Evolutionary conservation across 1,140 invertebrate genomes (phyloP).

Genomic region (Gonioctena quinquepunctata): DNA sequence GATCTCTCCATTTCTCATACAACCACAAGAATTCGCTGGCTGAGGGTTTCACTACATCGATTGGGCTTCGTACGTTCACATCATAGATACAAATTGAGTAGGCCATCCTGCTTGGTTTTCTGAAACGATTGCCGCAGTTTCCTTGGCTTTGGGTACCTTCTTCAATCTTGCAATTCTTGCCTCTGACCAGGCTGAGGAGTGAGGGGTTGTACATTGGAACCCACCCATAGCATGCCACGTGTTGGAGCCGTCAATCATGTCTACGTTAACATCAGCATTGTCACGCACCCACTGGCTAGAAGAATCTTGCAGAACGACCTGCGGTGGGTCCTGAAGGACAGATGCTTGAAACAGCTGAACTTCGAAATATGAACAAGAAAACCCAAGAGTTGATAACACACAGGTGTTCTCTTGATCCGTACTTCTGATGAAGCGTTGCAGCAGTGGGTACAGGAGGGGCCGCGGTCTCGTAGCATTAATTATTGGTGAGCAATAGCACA

Average conservation of each 20-base stretch:
- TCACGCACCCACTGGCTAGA: background rate
- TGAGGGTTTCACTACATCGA: background rate
- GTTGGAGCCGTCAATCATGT: background rate
- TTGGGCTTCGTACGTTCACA: background rate
- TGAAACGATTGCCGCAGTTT: background rate
- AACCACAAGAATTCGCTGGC: background rate
- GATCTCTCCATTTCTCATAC: background rate
- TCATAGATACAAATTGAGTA: background rate
- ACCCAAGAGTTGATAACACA: background rate
- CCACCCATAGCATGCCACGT: background rate
- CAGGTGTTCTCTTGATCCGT: background rate
- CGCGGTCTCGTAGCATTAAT: background rate
- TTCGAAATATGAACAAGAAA: background rate
- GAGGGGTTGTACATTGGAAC: background rate
- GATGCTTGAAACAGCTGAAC: background rate
- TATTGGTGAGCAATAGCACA: constrained; percentile 2
- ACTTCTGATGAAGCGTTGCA: background rate
- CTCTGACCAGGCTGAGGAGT: background rate
- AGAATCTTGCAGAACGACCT: background rate
- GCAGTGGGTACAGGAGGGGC: background rate
- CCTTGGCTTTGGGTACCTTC: background rate
- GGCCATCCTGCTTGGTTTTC: background rate
- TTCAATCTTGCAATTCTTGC: background rate
- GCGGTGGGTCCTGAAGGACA: background rate
- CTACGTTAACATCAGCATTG: background rate